phyloP scores from a whole-genome alignment of 2,113 vertebrate genomes.

The Megaptera novaeangliae region DNA sequence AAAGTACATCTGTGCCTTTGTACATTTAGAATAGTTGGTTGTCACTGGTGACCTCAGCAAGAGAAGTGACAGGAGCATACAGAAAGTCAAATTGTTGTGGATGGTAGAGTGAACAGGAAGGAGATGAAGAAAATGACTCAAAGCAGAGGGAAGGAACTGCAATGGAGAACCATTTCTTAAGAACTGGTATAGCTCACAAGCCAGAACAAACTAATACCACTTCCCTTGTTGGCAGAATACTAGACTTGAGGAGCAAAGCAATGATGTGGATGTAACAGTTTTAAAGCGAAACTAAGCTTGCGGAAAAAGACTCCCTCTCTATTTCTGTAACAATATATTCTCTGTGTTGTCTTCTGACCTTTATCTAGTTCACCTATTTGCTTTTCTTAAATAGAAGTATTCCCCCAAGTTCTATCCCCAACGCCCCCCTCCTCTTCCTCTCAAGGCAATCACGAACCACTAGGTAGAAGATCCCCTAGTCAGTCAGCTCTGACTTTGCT shows the following conservation, averaged over 20 bases:
- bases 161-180: background rate
- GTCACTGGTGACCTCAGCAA: background rate
- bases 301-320: background rate
- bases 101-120: background rate
- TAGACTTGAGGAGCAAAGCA: background rate
- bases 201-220: background rate
- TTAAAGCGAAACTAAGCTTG: background rate
- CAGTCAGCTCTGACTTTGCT: slow-evolving; percentile 8
- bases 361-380: background rate
- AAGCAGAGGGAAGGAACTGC: background rate
- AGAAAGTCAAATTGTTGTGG: background rate
- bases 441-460: background rate
- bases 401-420: background rate
- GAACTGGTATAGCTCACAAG: background rate
- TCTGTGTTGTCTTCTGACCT: background rate
- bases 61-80: background rate
- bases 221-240: background rate
- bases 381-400: background rate
- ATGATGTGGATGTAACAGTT: background rate
- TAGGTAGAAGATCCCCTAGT: background rate
- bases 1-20: background rate
- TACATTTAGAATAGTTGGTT: background rate
- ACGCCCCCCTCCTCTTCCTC: background rate
- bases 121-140: background rate
- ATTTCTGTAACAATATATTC: background rate